A percentile compares a stretch with the other conserved stretches of the same genome.
Conservation (phyloP, 2,888 invertebrate species). For the Sylvicola fuscatus region DNA sequence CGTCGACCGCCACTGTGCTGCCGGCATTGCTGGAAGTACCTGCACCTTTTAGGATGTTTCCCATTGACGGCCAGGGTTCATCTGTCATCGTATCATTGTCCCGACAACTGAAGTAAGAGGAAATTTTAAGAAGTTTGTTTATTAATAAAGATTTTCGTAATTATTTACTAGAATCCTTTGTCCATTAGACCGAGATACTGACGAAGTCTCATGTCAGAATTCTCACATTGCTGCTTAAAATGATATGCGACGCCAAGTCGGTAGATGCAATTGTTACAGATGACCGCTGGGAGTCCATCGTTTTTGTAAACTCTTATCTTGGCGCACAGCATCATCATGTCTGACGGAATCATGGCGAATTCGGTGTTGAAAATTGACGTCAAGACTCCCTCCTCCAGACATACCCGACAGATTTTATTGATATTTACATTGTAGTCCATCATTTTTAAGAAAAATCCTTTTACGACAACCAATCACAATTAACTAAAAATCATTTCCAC, state of each 20-base stretch:
- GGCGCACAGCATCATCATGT: constrained; percentile 38
- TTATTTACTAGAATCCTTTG: constrained; percentile 19
- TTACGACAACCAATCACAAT: no score
- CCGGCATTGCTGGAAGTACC: no score
- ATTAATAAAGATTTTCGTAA: constrained; percentile 10
- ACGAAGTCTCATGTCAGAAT: constrained; percentile 32
- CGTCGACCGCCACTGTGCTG: background rate
- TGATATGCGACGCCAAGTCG: constrained; percentile 38
- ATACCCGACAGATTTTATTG: constrained; percentile 33
- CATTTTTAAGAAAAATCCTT: background rate
- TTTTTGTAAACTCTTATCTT: constrained; percentile 31
- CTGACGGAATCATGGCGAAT: constrained; percentile 34
- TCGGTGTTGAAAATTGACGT: constrained; percentile 38
- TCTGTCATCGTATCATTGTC: constrained; percentile 39
- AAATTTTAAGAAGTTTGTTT: constrained; percentile 2
- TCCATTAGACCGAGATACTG: constrained; percentile 33
- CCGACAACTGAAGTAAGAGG: constrained; percentile 24
- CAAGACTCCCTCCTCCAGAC: constrained; percentile 35
- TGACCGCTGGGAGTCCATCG: constrained; percentile 36
- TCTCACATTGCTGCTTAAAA: constrained; percentile 40
- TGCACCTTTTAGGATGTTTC: background rate
- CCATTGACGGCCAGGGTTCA: constrained; percentile 10
- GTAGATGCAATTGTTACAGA: constrained; percentile 40
- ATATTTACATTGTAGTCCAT: constrained; percentile 25
- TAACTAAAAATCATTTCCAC: no score